Evolutionary conservation across 1,140 invertebrate species (phyloP).

Genomic region (Hycleus phaleratus): DNA sequence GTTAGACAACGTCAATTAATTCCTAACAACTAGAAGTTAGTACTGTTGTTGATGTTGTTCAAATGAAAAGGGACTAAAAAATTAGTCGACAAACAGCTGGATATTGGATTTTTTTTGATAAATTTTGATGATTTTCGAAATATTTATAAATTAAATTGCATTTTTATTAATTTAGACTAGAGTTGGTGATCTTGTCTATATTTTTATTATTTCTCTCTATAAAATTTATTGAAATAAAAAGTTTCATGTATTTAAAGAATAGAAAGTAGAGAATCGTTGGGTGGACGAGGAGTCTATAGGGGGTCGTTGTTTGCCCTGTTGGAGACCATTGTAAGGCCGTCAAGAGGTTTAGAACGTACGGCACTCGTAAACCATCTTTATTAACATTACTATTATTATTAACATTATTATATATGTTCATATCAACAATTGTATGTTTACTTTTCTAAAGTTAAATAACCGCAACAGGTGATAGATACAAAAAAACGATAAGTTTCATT

Average conservation of each 20-base stretch:
- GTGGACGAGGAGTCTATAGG: conserved; percentile 4
- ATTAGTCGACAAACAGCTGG: conserved; percentile 12
- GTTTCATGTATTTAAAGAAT: too few species aligned
- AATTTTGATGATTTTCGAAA: neutral
- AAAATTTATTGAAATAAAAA: too few species aligned
- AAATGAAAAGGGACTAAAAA: neutral
- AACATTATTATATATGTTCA: conserved; percentile 3
- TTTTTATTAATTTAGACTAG: too few species aligned
- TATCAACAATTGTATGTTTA: conserved; percentile 20
- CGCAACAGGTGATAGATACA: too few species aligned
- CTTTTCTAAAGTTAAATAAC: too few species aligned
- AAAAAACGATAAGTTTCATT: too few species aligned
- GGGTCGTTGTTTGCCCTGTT: conserved; percentile 20
- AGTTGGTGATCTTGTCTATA: too few species aligned
- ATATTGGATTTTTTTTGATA: conserved; percentile 12
- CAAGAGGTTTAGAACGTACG: conserved; percentile 24
- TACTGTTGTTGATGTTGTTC: neutral
- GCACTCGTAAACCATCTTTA: conserved; percentile 31
- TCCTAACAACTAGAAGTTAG: neutral
- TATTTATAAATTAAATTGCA: neutral
- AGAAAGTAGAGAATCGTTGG: too few species aligned
- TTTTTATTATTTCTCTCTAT: too few species aligned
- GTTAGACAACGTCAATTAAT: conserved; percentile 4
- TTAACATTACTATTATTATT: conserved; percentile 19
- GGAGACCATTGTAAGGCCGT: conserved; percentile 25